Base-by-base conservation (phyloP, 2,888 invertebrate genomes). In the Camptogramma bilineatum region DNA sequence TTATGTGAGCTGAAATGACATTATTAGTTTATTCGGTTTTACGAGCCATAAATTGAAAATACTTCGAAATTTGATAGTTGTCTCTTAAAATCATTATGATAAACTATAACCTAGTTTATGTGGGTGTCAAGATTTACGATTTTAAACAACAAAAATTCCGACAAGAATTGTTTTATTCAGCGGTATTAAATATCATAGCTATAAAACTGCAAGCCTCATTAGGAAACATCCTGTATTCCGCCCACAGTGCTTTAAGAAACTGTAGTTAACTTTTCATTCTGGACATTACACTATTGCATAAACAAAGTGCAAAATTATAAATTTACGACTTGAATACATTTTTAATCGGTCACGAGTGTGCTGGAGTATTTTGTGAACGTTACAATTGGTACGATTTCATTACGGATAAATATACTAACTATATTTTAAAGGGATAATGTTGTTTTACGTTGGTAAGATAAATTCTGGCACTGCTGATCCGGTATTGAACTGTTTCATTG, bases 191-290 rank as follows among this genome's bases (percentile, higher is more conserved):
- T 10, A 44, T n/a, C n/a, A n/a, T 13, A 13, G 34, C 24, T 28
- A 34, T 62, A 55, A 60, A 60, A 44, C 39, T 55, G 47, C 51
- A 62, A 55, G 55, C 44, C 31, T 62, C 62, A 55, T 62, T 62
- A 62, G 55, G n/a, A 34, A 44, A 31, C 51, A 28, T n/a, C 16
- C 19, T 62, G 62, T 39, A 13, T 17, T 21, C 51, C 47, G 17
- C 47, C 53, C 31, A 44, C 44, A 44, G 44, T 44, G 44, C 19
- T 17, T 54, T 31, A 55, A 10, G 18, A 31, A 31, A 17, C 47
- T 7, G 18, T 28, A 55, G 16, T 39, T 39, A 4, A 13, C 24
- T 44, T 42, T 13, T 16, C 18, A 9, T 18, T 47, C 7, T 44
- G 13, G 34, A 39, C 13, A 34, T 34, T 34, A 34, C 8, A 28